A percentile compares a stretch with the other conserved stretches of the same genome.
Conservation (phyloP, 2,113 vertebrate species). For the Pao palembangensis region DNA sequence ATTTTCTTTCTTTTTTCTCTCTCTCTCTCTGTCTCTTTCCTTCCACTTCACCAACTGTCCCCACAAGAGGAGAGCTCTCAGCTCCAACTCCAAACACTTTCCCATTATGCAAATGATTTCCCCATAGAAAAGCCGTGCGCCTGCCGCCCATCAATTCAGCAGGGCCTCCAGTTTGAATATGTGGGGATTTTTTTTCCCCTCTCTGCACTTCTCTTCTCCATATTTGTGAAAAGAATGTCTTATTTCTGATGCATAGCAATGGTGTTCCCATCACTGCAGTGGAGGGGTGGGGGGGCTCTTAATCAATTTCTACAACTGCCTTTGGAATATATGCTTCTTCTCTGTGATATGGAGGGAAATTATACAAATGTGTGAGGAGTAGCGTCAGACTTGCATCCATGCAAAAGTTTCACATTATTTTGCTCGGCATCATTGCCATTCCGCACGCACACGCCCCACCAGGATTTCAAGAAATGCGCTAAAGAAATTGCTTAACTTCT, state of each 20-base stretch:
- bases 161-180: slow-evolving; percentile 63
- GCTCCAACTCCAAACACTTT: slow-evolving; percentile 67
- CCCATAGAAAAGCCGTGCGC: slow-evolving; percentile 64
- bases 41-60: slow-evolving; percentile 62
- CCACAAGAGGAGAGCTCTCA: slow-evolving; percentile 61
- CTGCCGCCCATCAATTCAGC: slow-evolving; percentile 68
- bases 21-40: background rate
- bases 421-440: slow-evolving; percentile 59
- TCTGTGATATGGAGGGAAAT: slow-evolving; percentile 55
- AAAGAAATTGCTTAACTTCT: slow-evolving; percentile 64
- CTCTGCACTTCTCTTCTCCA: slow-evolving; percentile 32
- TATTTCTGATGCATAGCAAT: slow-evolving; percentile 62
- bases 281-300: slow-evolving; percentile 52
- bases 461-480: slow-evolving; percentile 55
- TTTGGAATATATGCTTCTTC: slow-evolving; percentile 60
- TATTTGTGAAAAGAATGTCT: slow-evolving; percentile 63
- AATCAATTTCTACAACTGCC: slow-evolving; percentile 65
- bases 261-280: slow-evolving; percentile 53
- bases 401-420: slow-evolving; percentile 46
- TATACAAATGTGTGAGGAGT: slow-evolving; percentile 64
- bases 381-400: slow-evolving; percentile 39
- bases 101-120: slow-evolving; percentile 74
- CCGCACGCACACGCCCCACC: slow-evolving; percentile 43
- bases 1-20: slow-evolving; percentile 28
- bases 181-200: slow-evolving; percentile 12